Conservation (phyloP, 2,888 invertebrate genomes). For the Eurytoma californica region DNA sequence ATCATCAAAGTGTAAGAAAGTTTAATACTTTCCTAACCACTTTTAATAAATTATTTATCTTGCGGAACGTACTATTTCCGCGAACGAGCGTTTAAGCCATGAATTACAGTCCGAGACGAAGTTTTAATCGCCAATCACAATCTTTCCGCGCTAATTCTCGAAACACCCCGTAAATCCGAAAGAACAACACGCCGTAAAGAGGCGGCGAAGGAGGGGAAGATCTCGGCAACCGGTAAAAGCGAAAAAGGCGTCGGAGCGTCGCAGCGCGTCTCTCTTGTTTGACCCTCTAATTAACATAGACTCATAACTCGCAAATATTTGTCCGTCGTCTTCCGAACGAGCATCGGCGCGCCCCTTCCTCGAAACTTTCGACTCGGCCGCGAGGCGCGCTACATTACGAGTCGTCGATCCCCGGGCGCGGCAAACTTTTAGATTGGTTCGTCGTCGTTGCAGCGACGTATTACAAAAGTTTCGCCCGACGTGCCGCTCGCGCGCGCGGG, state of each 20-base stretch:
- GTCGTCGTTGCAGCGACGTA: constrained; percentile 59
- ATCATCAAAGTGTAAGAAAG: too few relatives aligned
- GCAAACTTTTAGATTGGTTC: constrained; percentile 61
- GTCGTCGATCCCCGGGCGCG: constrained; percentile 48
- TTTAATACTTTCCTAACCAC: too few relatives aligned
- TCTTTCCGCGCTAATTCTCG: too few relatives aligned
- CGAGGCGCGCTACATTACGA: constrained; percentile 54
- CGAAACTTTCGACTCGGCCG: constrained; percentile 45
- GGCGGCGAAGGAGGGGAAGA: neutral
- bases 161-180: too few relatives aligned
- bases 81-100: too few relatives aligned
- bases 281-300: constrained; percentile 46
- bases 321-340: constrained; percentile 39
- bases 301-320: constrained; percentile 59
- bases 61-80: too few relatives aligned
- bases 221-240: neutral
- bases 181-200: too few relatives aligned
- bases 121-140: too few relatives aligned
- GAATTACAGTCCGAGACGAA: too few relatives aligned
- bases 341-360: neutral
- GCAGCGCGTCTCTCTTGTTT: constrained; percentile 23
- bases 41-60: too few relatives aligned
- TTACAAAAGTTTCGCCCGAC: constrained; percentile 67
- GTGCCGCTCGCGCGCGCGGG: constrained; percentile 39
- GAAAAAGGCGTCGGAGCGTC: constrained; percentile 22